Evolutionary conservation across 2,888 invertebrate genomes (phyloP).

Genomic region (Palloptera scutellata): DNA sequence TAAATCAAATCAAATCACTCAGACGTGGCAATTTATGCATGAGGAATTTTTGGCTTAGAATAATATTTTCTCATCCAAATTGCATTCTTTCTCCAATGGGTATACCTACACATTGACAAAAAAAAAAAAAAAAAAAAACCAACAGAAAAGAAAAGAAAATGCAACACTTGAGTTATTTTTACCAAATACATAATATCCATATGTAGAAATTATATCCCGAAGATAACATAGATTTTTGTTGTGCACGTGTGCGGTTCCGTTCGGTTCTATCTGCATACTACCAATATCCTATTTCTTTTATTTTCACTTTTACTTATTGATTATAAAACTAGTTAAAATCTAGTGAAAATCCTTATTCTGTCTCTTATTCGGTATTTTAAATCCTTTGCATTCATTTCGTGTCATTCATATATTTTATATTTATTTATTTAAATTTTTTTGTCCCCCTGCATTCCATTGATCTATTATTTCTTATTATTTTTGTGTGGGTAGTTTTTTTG

Average conservation of each 20-base stretch:
- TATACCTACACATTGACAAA: background rate
- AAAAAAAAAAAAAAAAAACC: too few relatives aligned
- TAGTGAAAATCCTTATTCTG: conserved; percentile 24
- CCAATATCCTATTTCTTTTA: background rate
- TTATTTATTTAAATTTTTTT: background rate
- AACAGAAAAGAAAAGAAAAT: background rate
- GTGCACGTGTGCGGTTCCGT: background rate
- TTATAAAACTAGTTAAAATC: background rate
- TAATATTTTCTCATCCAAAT: background rate
- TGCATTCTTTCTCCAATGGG: background rate
- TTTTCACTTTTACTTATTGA: background rate
- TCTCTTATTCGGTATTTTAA: conserved; percentile 22
- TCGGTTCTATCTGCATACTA: background rate
- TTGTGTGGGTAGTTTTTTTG: conserved; percentile 29
- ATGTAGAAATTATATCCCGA: too few relatives aligned
- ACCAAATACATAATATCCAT: background rate
- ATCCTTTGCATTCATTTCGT: conserved; percentile 47
- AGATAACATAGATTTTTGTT: too few relatives aligned
- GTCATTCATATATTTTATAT: conserved; percentile 31
- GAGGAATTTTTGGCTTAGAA: background rate
- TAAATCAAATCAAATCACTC: too few relatives aligned
- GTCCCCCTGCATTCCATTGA: conserved; percentile 22
- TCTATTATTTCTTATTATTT: conserved; percentile 38
- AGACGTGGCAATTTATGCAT: background rate
- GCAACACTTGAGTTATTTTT: background rate